phyloP scores from a whole-genome alignment of 2,888 invertebrate species.

The Melipona bicolor region DNA sequence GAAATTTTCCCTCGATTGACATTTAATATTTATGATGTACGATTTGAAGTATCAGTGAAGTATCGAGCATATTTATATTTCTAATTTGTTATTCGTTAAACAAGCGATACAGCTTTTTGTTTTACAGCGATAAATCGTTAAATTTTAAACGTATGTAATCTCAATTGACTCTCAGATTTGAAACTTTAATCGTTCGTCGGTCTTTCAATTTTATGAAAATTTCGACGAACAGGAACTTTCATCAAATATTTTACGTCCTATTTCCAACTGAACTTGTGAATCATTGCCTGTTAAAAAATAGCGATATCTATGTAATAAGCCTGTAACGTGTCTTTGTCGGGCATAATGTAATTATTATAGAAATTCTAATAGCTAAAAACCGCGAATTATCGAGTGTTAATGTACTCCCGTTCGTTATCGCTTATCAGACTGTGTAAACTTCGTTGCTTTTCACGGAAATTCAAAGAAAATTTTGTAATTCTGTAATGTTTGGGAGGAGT shows the following conservation, averaged over 20 bases:
- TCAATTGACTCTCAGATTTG: background rate
- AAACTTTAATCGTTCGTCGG: background rate
- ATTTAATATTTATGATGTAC: background rate
- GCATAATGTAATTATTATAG: constrained; percentile 23
- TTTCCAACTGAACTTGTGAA: no score
- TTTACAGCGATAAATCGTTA: no score
- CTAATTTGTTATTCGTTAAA: no score
- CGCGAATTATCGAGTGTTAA: no score
- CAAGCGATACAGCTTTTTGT: no score
- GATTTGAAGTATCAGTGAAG: background rate
- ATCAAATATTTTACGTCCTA: no score
- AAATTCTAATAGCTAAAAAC: constrained; percentile 4
- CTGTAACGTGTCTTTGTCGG: constrained; percentile 8
- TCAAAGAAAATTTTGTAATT: background rate
- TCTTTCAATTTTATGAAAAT: background rate
- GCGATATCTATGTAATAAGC: constrained; percentile 8
- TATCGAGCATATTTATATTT: background rate
- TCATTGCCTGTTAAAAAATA: background rate
- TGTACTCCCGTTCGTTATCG: background rate
- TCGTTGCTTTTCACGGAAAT: background rate
- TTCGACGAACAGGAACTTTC: background rate
- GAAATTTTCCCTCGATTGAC: constrained; percentile 6
- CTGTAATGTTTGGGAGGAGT: background rate
- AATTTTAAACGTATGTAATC: background rate
- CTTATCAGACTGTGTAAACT: background rate